These are phyloP conservation scores for Busseola fusca DNA, from an alignment of 2,888 invertebrate species.

Conservation along the genomic window DNA sequence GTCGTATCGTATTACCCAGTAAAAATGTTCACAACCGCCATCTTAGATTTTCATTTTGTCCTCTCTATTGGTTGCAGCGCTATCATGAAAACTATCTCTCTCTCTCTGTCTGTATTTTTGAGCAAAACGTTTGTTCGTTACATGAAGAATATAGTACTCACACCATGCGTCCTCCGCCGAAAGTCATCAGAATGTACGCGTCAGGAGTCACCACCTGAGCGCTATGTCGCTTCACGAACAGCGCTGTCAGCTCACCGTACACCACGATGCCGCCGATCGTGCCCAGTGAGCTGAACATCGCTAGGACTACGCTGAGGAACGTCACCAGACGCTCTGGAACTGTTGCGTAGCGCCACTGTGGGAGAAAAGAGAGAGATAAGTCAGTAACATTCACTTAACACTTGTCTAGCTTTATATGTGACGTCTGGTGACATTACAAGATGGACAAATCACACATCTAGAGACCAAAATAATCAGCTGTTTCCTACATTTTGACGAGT, in stretches of 20 bases:
- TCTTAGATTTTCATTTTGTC: too few species aligned
- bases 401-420: not conserved
- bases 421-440: not conserved
- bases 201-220: slow-evolving; percentile 77
- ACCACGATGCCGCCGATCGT: slow-evolving; percentile 89
- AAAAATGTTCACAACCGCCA: not conserved
- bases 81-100: too few species aligned
- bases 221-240: slow-evolving; percentile 87
- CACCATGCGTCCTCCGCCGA: slow-evolving; percentile 88
- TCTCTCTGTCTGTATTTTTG: too few species aligned
- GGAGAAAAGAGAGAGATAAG: not conserved
- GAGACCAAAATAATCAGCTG: too few species aligned
- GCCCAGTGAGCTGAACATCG: slow-evolving; percentile 74
- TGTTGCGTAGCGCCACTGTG: slow-evolving; percentile 84
- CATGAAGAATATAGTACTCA: slow-evolving; percentile 71
- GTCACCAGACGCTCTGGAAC: slow-evolving; percentile 72
- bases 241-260: slow-evolving; percentile 90
- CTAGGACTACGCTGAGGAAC: slow-evolving; percentile 67
- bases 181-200: slow-evolving; percentile 79
- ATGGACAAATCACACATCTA: too few species aligned
- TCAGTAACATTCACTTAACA: not conserved
- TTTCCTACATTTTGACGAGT: too few species aligned
- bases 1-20: not conserved
- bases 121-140: too few species aligned
- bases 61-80: too few species aligned